These are phyloP conservation scores for Bactericera cockerelli DNA, from an alignment of 1,140 invertebrate genomes.

Conservation along the genomic window DNA sequence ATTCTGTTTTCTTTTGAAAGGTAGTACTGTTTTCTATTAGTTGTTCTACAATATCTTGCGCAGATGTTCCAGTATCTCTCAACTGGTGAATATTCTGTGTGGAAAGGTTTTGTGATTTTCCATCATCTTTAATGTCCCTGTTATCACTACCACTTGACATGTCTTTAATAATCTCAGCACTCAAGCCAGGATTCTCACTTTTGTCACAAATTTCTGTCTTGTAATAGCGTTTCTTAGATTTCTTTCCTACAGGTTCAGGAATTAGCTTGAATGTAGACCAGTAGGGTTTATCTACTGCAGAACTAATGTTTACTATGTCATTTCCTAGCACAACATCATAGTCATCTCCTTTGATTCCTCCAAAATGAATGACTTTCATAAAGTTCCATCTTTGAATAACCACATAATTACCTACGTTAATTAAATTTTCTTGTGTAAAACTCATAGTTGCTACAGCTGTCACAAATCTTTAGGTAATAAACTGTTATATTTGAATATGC, in stretches of 20 bases:
- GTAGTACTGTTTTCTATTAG: slow-evolving; percentile 80
- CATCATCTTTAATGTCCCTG: slow-evolving; percentile 65
- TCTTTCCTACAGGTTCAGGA: slow-evolving; percentile 29
- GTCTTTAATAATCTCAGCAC: slow-evolving; percentile 28
- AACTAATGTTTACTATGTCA: slow-evolving; percentile 50
- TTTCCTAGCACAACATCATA: slow-evolving; percentile 45
- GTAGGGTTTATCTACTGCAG: slow-evolving; percentile 52
- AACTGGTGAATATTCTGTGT: slow-evolving; percentile 65
- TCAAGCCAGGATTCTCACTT: slow-evolving; percentile 27
- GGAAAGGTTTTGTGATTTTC: slow-evolving; percentile 68
- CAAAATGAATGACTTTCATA: slow-evolving; percentile 55
- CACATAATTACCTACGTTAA: slow-evolving; percentile 48
- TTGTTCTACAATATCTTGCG: slow-evolving; percentile 68
- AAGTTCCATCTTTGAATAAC: slow-evolving; percentile 57
- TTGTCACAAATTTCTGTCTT: slow-evolving; percentile 37
- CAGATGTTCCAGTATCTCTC: slow-evolving; percentile 52
- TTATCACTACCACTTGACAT: slow-evolving; percentile 55
- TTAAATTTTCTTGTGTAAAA: slow-evolving; percentile 23
- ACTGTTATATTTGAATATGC: too few species aligned
- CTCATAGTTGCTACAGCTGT: background rate
- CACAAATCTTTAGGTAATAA: too few species aligned
- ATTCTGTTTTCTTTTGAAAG: slow-evolving; percentile 74
- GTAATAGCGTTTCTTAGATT: slow-evolving; percentile 38
- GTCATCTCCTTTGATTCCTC: slow-evolving; percentile 32
- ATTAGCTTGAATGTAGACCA: slow-evolving; percentile 67